Base-by-base conservation (phyloP, 2,888 invertebrate genomes). In the Plusia festucae region DNA sequence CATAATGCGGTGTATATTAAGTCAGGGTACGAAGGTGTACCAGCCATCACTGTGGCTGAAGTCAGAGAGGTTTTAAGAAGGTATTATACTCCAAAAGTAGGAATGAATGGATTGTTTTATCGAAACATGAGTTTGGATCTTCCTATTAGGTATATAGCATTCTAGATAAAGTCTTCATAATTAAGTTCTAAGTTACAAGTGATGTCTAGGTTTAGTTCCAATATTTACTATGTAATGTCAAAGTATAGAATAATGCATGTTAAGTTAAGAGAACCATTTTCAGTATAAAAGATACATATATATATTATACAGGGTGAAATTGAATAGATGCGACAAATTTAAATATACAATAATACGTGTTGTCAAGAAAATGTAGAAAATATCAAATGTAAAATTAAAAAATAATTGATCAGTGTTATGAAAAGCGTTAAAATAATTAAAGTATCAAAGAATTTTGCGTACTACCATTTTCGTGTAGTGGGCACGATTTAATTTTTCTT, bases 31-130 rank as follows among this genome's bases (percentile, higher is more conserved):
- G 97, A 96, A 83, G 96, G 96, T 30, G 97, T 96, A 49, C 95
- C 96, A 44, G 96, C 97, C 0, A 96, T 98, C 62, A 97, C 97
- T 22, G 97, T 98, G 0, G 96, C 96, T 13, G 98, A 98, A 93
- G 97, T 98, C 53, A 96, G 97, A 73, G 98, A 98, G 92, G 98
- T 97, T 0, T 95, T 98, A 82, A 93, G 98, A 60, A 95, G 98
- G 71, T 97, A 96, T 85, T 96, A 95, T 87, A 95, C 95, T 40
- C 96, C 97, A 0, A 96, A 95, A 82, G 93, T 94, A 46, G 97
- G 96, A 13, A 95, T 93, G 93, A 96, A 93, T 78, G 95, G 95
- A 9, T 75, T 95, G 22, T 94, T 95, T 80, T 91, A 91, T 73
- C 91, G 95, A 73, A 93, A 94, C 82, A 88, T 96, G 93, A 83